Evolutionary conservation across 64 coral and sea anemone genomes (phyloP), one percentile per base, ranked within the genome.

Genomic region (Actinia tenebrosa): DNA sequence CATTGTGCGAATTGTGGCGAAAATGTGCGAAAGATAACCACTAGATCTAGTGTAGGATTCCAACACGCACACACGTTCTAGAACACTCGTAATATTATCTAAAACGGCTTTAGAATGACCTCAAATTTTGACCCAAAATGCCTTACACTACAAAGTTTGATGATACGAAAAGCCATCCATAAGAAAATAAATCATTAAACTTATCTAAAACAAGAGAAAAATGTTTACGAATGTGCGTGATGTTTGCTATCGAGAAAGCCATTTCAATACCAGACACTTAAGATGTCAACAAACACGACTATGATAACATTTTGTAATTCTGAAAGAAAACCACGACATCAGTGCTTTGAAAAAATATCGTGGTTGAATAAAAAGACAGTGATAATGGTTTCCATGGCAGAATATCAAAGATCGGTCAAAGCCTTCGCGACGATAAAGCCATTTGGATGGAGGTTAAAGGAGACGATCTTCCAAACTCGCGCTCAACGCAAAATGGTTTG

Each of bases 11-110:
- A 75, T 9, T 11, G 26, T 3, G 13, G 43, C 13, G 25, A 75
- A 69, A 30, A 3, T 27, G n/a, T 75, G 27, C n/a, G 27, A 75
- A 75, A 75, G 26, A 75, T 66, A 75, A 14, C 30, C 30, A 37
- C 9, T 75, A 16, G 7, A 9, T 42, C n/a, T 17, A 8, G 50
- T 19, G 46, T 81, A 50, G 79, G 44, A 81, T 81, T 81, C 79
- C 79, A 37, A 47, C 79, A 81, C 77, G 77, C 77, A 79, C 27
- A 46, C 27, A 79, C 6, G 46, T 81, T 81, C 79, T 81, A 81
- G 79, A 46, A 81, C 15, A 53, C 19, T 79, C 79, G 46, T 58
- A 2, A 11, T 17, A 79, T 10, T 50, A 81, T 81, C 79, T 81
- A 50, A 45, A 50, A n/a, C 50, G 79, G 22, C 79, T 81, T 53